phyloP scores from a whole-genome alignment of 2,888 invertebrate genomes.

The Blastobasis lacticolella region DNA sequence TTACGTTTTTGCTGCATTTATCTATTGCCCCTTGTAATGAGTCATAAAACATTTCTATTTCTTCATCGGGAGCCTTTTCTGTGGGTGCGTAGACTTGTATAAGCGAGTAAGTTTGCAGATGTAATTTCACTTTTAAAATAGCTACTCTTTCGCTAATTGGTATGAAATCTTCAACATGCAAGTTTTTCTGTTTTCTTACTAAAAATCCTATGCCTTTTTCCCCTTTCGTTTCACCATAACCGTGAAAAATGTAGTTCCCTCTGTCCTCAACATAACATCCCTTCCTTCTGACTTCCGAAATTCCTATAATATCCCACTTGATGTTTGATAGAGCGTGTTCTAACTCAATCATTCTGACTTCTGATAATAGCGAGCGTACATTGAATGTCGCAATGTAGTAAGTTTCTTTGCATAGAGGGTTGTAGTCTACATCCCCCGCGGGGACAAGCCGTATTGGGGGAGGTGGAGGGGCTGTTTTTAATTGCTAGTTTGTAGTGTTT shows the following conservation, averaged over 20 bases:
- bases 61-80: constrained; percentile 8
- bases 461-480: no score
- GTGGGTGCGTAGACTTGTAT: constrained; percentile 18
- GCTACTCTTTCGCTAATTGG: constrained; percentile 12
- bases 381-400: no score
- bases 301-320: no score
- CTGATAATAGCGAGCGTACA: no score
- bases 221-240: constrained; percentile 10
- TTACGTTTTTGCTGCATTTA: constrained; percentile 3
- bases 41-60: constrained; percentile 13
- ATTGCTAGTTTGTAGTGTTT: no score
- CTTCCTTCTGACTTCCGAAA: constrained; percentile 2
- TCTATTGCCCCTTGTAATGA: constrained; percentile 8
- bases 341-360: no score
- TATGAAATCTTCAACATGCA: constrained; percentile 2
- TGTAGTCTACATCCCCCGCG: no score
- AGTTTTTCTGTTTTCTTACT: constrained; percentile 8
- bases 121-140: constrained; percentile 4
- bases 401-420: no score
- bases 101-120: constrained; percentile 1
- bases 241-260: constrained; percentile 10
- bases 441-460: no score
- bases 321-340: no score
- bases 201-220: constrained; percentile 10
- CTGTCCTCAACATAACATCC: constrained; percentile 13